Evolutionary conservation across 2,888 invertebrate species (phyloP), one percentile per base, ranked within the genome.

Genomic region (Hecatera dysodea): DNA sequence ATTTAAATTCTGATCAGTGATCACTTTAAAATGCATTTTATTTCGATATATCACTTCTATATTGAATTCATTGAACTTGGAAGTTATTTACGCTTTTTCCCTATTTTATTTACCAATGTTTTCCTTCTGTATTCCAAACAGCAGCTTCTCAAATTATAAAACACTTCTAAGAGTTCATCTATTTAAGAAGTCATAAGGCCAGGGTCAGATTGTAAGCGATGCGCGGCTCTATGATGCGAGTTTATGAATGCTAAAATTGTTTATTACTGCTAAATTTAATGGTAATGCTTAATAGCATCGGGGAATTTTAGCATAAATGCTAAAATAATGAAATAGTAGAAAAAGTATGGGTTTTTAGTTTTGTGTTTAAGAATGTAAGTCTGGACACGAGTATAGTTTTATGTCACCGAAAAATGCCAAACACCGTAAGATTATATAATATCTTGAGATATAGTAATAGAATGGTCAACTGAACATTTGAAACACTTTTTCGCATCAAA

Each of bases 51-150:
- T 63, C 55, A 29, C 9, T 63, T 24, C 17, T 44, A 5, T 29
- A n/a, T 48, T 48, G 17, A 11, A 61, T 27, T 36, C 24, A 42
- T 42, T 55, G 24, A 44, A 48, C 36, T 59, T 39, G 12, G 33
- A 29, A 75, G n/a, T 67, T 56, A 65, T 52, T 19, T 19, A 52
- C 36, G 7, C 24, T n/a, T 50, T 75, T 72, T 61, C 36, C 56
- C 33, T 46, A 52, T 74, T 62, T 48, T 39, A 22, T 64, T 56
- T n/a, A 52, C 36, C 36, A 60, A 64, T 50, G 24, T 50, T 59
- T 59, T 60, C 36, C 27, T 39, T 77, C 19, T 48, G 46, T 46
- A 76, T 73, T 68, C 46, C 17, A 22, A 64, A 50, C 29, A 60
- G 44, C 27, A 56, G 36, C 44, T 64, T 63, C 72, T 29, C 27